phyloP scores from a whole-genome alignment of 2,888 invertebrate species.

The Morpho achilles region DNA sequence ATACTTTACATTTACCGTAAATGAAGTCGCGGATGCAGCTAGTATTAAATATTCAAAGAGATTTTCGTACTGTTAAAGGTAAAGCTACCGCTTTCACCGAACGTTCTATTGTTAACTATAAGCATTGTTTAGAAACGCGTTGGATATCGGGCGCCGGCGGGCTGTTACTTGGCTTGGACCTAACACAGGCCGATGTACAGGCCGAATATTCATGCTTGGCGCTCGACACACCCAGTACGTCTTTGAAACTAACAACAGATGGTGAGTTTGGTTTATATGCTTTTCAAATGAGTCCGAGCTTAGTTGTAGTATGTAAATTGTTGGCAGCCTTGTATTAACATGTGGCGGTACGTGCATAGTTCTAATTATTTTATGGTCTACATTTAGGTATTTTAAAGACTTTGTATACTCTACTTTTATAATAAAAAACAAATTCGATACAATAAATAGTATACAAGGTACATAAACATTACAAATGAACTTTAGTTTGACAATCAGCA shows the following conservation, averaged over 20 bases:
- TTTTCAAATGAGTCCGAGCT: constrained; percentile 3
- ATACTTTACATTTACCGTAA: no score
- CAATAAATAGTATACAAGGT: no score
- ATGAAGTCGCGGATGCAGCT: no score
- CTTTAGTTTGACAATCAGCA: no score
- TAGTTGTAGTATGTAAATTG: constrained; percentile 7
- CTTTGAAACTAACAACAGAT: constrained; percentile 63
- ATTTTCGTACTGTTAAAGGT: no score
- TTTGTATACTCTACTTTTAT: no score
- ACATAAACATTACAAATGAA: no score
- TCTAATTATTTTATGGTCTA: no score
- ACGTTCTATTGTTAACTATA: constrained; percentile 7
- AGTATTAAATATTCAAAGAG: no score
- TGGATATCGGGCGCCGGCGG: constrained; percentile 67
- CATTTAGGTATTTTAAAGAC: no score
- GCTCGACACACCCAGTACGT: constrained; percentile 54
- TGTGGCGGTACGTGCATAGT: no score
- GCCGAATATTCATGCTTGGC: constrained; percentile 69
- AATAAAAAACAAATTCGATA: no score
- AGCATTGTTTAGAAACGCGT: constrained; percentile 49
- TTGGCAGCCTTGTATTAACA: neutral
- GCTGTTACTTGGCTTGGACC: constrained; percentile 56
- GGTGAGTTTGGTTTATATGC: constrained; percentile 44
- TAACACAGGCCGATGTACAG: constrained; percentile 66
- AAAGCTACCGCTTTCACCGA: neutral